These are phyloP conservation scores for Benthosema pterotum DNA, from an alignment of 2,797 vertebrate genomes.

Conservation along the genomic window DNA sequence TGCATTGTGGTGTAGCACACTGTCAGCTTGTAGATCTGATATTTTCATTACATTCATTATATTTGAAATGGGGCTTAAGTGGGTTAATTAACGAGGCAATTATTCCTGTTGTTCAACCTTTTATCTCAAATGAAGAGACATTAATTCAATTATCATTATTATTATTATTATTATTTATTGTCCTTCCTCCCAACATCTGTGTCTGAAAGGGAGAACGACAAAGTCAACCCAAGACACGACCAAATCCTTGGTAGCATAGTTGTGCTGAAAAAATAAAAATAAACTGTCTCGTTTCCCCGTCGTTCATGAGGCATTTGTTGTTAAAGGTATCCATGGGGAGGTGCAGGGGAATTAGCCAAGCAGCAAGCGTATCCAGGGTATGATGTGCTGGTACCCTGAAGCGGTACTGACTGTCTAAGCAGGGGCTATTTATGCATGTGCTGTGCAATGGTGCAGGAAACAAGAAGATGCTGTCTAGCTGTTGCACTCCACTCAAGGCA, in stretches of 20 bases:
- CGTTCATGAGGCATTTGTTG: slow-evolving; percentile 51
- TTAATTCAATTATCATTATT: too few relatives aligned
- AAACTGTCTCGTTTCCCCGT: slow-evolving; percentile 24
- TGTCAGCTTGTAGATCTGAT: too few relatives aligned
- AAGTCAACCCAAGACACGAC: not conserved
- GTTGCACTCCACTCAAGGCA: slow-evolving; percentile 80
- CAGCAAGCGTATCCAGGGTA: slow-evolving; percentile 75
- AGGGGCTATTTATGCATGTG: slow-evolving; percentile 84
- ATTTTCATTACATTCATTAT: too few relatives aligned
- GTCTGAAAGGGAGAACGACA: not conserved
- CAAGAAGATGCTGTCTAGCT: slow-evolving; percentile 74
- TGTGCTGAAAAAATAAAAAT: slow-evolving; percentile 24
- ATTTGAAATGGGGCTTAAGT: too few relatives aligned
- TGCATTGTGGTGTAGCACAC: too few relatives aligned
- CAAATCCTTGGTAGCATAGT: not conserved
- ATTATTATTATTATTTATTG: too few relatives aligned
- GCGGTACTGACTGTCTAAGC: slow-evolving; percentile 72
- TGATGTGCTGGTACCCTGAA: slow-evolving; percentile 75
- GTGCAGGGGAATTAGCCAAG: slow-evolving; percentile 77
- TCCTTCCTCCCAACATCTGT: not conserved
- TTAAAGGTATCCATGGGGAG: slow-evolving; percentile 41
- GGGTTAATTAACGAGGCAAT: too few relatives aligned
- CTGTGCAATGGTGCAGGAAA: slow-evolving; percentile 86
- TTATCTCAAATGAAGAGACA: too few relatives aligned
- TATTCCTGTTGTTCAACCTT: not conserved